Conservation (phyloP, 2,888 invertebrate genomes). For the Escarpia spicata region DNA sequence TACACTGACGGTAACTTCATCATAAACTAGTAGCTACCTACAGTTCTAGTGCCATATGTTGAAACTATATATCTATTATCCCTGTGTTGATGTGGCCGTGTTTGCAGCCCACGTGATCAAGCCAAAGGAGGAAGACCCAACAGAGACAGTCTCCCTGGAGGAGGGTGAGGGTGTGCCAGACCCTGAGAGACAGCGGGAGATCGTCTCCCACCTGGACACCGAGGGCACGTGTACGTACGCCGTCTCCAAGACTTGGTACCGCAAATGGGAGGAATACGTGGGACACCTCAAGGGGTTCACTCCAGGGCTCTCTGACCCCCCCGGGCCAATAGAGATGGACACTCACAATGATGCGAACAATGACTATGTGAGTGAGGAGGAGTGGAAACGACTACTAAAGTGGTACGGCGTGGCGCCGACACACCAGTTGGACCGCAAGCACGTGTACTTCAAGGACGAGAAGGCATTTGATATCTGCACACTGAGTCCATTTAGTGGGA, state of each 20-base stretch:
- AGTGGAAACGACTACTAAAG: constrained; percentile 45
- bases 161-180: constrained; percentile 31
- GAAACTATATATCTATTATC: too few relatives aligned
- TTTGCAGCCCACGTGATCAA: constrained; percentile 30
- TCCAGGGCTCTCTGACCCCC: constrained; percentile 29
- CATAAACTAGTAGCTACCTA: too few relatives aligned
- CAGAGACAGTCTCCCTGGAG: constrained; percentile 17
- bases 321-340: constrained; percentile 38
- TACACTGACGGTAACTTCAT: too few relatives aligned
- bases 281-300: constrained; percentile 29
- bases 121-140: constrained; percentile 33
- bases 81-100: too few relatives aligned
- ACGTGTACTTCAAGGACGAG: constrained; percentile 43
- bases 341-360: constrained; percentile 44
- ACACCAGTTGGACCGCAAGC: constrained; percentile 44
- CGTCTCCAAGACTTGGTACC: constrained; percentile 45
- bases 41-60: too few relatives aligned
- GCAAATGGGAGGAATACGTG: constrained; percentile 41
- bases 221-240: constrained; percentile 45
- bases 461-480: constrained; percentile 43
- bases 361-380: constrained; percentile 45
- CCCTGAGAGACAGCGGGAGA: constrained; percentile 33
- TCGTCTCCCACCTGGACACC: constrained; percentile 34
- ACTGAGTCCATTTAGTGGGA: constrained; percentile 43
- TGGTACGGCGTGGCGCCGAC: constrained; percentile 46